Conservation (phyloP, 1,140 invertebrate species). For the Diorhabda sublineata region DNA sequence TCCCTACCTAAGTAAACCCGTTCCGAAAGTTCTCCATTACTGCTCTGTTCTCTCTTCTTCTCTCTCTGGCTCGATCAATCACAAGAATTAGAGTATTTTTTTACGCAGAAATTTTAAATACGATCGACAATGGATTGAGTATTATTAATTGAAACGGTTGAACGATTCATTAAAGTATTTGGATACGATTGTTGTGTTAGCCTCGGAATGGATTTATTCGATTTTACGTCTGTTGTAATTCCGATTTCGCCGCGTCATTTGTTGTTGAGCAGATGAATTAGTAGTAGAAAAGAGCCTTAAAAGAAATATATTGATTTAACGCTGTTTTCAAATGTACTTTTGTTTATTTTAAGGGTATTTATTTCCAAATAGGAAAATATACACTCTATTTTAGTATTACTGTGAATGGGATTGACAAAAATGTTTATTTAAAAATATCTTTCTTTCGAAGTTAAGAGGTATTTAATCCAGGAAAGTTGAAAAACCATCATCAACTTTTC, state of each 20-base stretch:
- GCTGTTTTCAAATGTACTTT: neutral
- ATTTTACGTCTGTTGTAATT: conserved; percentile 1
- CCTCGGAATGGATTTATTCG: conserved; percentile 1
- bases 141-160: conserved; percentile 1
- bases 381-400: too few relatives aligned
- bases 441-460: too few relatives aligned
- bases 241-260: neutral
- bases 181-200: neutral
- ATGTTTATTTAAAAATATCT: too few relatives aligned
- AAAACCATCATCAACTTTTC: too few relatives aligned
- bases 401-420: too few relatives aligned
- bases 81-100: conserved; percentile 4
- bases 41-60: neutral
- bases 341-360: too few relatives aligned
- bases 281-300: neutral
- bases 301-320: neutral
- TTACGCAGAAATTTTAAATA: neutral
- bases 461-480: too few relatives aligned
- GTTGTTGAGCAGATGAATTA: neutral
- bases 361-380: too few relatives aligned
- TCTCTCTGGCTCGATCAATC: neutral
- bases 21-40: conserved; percentile 17
- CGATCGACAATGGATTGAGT: neutral
- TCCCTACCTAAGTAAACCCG: conserved; percentile 27
- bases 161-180: neutral